Conservation (phyloP, 1,140 invertebrate species). For the Dreissena rostriformis region DNA sequence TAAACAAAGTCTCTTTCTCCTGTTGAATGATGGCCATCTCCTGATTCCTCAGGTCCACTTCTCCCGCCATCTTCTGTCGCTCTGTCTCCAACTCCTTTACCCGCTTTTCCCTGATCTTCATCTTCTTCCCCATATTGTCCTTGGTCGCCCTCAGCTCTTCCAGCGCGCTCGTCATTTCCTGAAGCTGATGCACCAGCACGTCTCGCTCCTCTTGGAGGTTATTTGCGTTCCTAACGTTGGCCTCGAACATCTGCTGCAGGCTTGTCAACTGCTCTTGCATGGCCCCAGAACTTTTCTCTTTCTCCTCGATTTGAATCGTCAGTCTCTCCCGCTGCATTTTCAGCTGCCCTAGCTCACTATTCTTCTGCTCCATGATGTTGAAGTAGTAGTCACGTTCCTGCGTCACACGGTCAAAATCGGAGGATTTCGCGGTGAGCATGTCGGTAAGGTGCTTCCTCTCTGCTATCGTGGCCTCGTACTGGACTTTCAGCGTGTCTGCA, state of each 20-base stretch:
- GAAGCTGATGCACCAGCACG: constrained; percentile 62
- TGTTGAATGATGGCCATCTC: constrained; percentile 69
- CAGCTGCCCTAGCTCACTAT: constrained; percentile 67
- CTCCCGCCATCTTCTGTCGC: constrained; percentile 64
- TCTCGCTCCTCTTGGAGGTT: constrained; percentile 74
- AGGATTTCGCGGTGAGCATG: constrained; percentile 68
- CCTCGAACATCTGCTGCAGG: constrained; percentile 71
- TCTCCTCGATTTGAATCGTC: constrained; percentile 74
- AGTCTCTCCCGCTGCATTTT: constrained; percentile 69
- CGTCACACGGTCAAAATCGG: constrained; percentile 67
- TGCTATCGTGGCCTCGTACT: constrained; percentile 58
- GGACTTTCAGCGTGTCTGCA: constrained; percentile 58
- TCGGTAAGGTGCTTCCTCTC: constrained; percentile 66
- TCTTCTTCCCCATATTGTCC: constrained; percentile 71
- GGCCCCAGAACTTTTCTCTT: constrained; percentile 71
- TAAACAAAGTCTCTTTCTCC: constrained; percentile 71
- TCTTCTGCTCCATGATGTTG: constrained; percentile 69
- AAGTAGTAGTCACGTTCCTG: constrained; percentile 74
- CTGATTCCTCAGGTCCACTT: constrained; percentile 63
- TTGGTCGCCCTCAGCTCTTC: constrained; percentile 70
- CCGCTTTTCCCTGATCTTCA: constrained; percentile 73
- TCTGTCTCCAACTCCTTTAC: constrained; percentile 73
- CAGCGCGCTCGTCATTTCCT: constrained; percentile 68
- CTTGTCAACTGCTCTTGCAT: constrained; percentile 72
- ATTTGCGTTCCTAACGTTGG: constrained; percentile 67